Percentiles rank a stretch among this genome's conserved stretches.
These are phyloP conservation scores for Sebastes minor DNA, from an alignment of 2,797 vertebrate genomes.

Conservation along the genomic window DNA sequence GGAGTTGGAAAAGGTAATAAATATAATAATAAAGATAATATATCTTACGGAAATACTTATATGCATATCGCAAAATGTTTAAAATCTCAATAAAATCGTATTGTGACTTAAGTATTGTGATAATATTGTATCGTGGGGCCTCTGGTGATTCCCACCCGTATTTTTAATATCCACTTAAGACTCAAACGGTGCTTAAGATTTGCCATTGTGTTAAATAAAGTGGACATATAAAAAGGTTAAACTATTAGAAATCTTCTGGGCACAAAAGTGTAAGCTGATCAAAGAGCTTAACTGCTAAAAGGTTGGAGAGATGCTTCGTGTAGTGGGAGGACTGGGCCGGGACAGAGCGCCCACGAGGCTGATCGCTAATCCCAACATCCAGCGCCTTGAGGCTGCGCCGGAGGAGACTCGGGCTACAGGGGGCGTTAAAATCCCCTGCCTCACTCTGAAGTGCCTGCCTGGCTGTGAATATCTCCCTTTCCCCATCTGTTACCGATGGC, in stretches of 20 bases:
- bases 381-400: constrained; percentile 40
- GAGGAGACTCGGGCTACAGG: constrained; percentile 47
- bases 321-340: constrained; percentile 38
- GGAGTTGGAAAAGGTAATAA: no score
- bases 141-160: no score
- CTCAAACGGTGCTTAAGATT: background rate
- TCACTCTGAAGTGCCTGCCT: constrained; percentile 55
- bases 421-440: constrained; percentile 65
- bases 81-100: no score
- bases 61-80: no score
- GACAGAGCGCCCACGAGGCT: constrained; percentile 23
- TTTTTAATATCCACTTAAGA: background rate
- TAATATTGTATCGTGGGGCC: no score
- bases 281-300: constrained; percentile 43
- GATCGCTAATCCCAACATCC: constrained; percentile 62
- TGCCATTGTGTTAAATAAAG: constrained; percentile 17
- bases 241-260: constrained; percentile 22
- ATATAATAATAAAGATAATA: no score
- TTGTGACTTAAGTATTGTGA: no score
- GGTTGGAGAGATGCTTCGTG: constrained; percentile 11
- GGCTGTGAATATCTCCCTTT: constrained; percentile 73
- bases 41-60: no score
- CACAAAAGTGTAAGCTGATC: constrained; percentile 27
- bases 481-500: constrained; percentile 73
- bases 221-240: constrained; percentile 30